phyloP scores from a whole-genome alignment of 2,888 invertebrate genomes.

The Caprella mutica region DNA sequence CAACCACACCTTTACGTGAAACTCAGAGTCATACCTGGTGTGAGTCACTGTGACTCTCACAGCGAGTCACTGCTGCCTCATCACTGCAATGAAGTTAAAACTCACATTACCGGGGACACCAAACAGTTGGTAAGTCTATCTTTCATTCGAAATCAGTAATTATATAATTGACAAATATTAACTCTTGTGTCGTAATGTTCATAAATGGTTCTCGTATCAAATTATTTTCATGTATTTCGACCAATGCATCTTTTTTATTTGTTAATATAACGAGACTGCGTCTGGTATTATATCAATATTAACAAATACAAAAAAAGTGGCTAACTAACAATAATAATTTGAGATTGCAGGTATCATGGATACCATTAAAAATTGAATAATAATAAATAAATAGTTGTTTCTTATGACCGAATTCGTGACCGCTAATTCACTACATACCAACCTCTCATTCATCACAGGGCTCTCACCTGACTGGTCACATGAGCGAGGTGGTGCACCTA shows the following conservation, averaged over 20 bases:
- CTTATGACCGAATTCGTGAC: not conserved
- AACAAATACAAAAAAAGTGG: too few species aligned
- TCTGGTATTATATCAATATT: too few species aligned
- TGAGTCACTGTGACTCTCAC: slow-evolving; percentile 33
- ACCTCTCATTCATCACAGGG: not conserved
- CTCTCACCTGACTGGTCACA: not conserved
- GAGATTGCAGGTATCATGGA: too few species aligned
- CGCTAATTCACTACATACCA: not conserved
- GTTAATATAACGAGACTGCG: too few species aligned
- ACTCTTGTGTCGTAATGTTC: too few species aligned
- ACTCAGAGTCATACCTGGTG: slow-evolving; percentile 41
- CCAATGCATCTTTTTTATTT: too few species aligned
- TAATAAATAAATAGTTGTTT: too few species aligned
- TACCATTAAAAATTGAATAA: too few species aligned
- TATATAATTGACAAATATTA: too few species aligned
- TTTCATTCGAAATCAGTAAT: too few species aligned
- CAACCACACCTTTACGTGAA: slow-evolving; percentile 45
- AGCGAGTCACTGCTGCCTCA: slow-evolving; percentile 38
- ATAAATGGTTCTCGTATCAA: too few species aligned
- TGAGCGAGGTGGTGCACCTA: slow-evolving; percentile 1
- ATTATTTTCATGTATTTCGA: not conserved
- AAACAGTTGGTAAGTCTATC: not conserved
- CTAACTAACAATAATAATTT: too few species aligned
- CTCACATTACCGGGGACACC: not conserved
- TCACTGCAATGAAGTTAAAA: slow-evolving; percentile 15